These are phyloP conservation scores for Proisotoma minuta DNA, from an alignment of 2,888 invertebrate species.

Conservation along the genomic window DNA sequence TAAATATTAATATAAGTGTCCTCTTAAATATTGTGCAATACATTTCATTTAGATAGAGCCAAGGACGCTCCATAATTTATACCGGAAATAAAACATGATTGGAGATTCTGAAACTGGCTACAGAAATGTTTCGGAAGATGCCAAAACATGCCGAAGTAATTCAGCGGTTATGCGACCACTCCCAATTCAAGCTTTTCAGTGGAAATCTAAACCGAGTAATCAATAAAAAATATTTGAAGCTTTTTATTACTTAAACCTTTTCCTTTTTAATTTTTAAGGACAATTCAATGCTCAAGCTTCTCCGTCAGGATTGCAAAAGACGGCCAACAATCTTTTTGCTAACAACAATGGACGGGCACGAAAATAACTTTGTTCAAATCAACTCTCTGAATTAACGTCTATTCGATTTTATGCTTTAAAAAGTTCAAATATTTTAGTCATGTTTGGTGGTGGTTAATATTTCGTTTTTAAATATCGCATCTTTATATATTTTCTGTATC, in stretches of 20 bases:
- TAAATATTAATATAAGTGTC: no score
- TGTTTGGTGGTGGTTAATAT: no score
- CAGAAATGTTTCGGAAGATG: constrained; percentile 3
- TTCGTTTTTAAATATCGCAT: no score
- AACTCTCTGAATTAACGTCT: no score
- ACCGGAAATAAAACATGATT: constrained; percentile 2
- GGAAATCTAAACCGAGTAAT: constrained; percentile 8
- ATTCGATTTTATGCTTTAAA: no score
- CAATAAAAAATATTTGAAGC: background rate
- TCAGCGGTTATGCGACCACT: background rate
- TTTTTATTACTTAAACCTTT: background rate
- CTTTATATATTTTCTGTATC: no score
- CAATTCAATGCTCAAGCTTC: constrained; percentile 4
- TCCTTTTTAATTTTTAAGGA: background rate
- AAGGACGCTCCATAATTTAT: no score
- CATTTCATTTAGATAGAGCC: no score
- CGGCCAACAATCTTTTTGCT: no score
- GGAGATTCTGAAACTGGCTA: background rate
- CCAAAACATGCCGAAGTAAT: background rate
- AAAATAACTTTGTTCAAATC: background rate
- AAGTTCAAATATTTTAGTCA: no score
- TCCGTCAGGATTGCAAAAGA: no score
- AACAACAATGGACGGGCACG: background rate
- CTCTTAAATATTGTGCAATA: no score
- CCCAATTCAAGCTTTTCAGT: constrained; percentile 6